Conservation (phyloP, 2,888 invertebrate genomes). For the Encarsia formosa region DNA sequence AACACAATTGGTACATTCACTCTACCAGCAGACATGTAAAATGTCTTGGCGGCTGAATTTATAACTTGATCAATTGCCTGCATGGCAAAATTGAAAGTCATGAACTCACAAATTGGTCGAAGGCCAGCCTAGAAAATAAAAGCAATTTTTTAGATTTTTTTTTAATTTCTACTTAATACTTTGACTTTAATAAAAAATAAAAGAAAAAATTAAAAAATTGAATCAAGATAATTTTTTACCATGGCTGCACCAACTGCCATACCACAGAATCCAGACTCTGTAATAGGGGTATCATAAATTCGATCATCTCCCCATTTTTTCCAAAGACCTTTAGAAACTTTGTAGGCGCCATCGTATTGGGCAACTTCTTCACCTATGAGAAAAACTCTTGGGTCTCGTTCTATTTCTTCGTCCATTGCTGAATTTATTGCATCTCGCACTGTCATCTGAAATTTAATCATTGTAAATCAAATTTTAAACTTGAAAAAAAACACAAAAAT, state of each 20-base stretch:
- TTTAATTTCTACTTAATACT: background rate
- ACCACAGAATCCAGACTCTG: slow-evolving; percentile 65
- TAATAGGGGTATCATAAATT: slow-evolving; percentile 65
- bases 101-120: slow-evolving; percentile 68
- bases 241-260: slow-evolving; percentile 67
- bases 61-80: slow-evolving; percentile 65
- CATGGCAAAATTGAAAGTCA: slow-evolving; percentile 75
- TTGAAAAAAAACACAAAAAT: too few relatives aligned
- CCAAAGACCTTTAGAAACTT: slow-evolving; percentile 61
- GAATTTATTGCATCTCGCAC: slow-evolving; percentile 67
- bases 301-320: slow-evolving; percentile 64
- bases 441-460: slow-evolving; percentile 69
- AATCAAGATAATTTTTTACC: slow-evolving; percentile 41
- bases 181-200: background rate
- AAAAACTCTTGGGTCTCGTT: slow-evolving; percentile 57
- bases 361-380: slow-evolving; percentile 65
- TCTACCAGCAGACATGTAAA: slow-evolving; percentile 66
- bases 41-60: slow-evolving; percentile 63
- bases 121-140: slow-evolving; percentile 57
- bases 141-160: background rate
- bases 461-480: too few relatives aligned
- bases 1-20: slow-evolving; percentile 62
- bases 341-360: slow-evolving; percentile 62
- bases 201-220: background rate
- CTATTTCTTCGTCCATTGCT: slow-evolving; percentile 64